Conservation (phyloP, 1,140 invertebrate species). For the Drosophila pallidifrons region DNA sequence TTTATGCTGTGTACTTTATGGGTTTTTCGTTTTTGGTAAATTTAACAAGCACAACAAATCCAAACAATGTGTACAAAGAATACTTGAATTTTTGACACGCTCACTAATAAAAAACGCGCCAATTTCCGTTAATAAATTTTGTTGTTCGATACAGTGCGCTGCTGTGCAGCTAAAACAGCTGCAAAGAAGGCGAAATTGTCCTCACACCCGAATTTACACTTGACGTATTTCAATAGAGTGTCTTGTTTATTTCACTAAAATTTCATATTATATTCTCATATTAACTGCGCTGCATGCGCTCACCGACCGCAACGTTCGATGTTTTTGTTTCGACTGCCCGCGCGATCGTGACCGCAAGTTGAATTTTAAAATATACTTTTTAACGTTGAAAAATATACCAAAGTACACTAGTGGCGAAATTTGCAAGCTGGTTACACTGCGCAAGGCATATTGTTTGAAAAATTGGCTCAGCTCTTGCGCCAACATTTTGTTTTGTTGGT, state of each 20-base stretch:
- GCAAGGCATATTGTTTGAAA: not conserved
- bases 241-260: conserved; percentile 45
- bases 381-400: not conserved
- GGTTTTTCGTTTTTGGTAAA: conserved; percentile 6
- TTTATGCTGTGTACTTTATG: conserved; percentile 17
- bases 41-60: conserved; percentile 1
- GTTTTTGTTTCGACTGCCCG: conserved; percentile 47
- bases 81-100: conserved; percentile 14
- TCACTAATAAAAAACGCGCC: conserved; percentile 8
- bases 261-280: conserved; percentile 24
- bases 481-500: not conserved
- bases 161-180: conserved; percentile 22
- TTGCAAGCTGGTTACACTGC: not conserved
- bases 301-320: conserved; percentile 44
- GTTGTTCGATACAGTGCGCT: conserved; percentile 6
- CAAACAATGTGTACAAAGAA: conserved; percentile 7
- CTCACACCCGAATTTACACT: conserved; percentile 24
- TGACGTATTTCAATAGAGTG: conserved; percentile 63
- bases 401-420: not conserved
- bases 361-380: conserved; percentile 7
- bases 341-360: conserved; percentile 10
- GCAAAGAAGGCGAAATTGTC: conserved; percentile 28
- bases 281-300: conserved; percentile 36
- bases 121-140: conserved; percentile 22
- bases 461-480: not conserved